phyloP scores from a whole-genome alignment of 2,888 invertebrate species.

The Cataglyphis altisquamis region DNA sequence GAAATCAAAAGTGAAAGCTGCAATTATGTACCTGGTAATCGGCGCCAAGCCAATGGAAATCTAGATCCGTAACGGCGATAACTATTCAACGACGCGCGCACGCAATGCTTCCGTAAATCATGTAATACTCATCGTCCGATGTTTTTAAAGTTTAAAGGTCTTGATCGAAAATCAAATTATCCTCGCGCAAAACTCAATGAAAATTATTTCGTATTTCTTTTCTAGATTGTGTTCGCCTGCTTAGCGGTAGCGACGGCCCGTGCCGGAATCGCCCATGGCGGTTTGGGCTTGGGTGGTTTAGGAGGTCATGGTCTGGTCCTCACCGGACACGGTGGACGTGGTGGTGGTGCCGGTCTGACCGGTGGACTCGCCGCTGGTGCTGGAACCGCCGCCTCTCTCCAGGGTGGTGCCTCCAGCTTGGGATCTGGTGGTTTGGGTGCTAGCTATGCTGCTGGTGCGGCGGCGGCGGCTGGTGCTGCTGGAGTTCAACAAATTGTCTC shows the following conservation, averaged over 20 bases:
- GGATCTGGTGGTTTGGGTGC: constrained; percentile 85
- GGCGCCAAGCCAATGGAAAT: constrained; percentile 65
- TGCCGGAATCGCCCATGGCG: constrained; percentile 84
- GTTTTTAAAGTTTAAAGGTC: background rate
- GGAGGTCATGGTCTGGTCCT: constrained; percentile 63
- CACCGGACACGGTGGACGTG: constrained; percentile 54
- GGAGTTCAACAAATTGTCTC: constrained; percentile 85
- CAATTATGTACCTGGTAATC: constrained; percentile 73
- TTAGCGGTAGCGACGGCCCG: constrained; percentile 85
- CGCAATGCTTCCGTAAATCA: constrained; percentile 67
- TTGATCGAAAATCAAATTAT: background rate
- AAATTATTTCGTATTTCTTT: background rate
- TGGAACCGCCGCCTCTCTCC: constrained; percentile 84
- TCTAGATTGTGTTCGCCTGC: constrained; percentile 85
- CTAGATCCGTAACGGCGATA: constrained; percentile 61
- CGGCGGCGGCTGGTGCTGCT: constrained; percentile 84
- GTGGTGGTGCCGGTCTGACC: constrained; percentile 82
- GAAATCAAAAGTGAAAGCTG: constrained; percentile 82
- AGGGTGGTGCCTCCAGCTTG: constrained; percentile 85
- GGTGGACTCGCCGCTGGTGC: constrained; percentile 85
- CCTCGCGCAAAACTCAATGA: background rate
- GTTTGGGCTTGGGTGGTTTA: constrained; percentile 71
- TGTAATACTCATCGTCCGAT: background rate
- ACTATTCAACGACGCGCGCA: constrained; percentile 15
- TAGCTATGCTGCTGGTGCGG: constrained; percentile 85